These are phyloP conservation scores for Beris chalybata DNA, from an alignment of 2,888 invertebrate genomes.

Conservation along the genomic window DNA sequence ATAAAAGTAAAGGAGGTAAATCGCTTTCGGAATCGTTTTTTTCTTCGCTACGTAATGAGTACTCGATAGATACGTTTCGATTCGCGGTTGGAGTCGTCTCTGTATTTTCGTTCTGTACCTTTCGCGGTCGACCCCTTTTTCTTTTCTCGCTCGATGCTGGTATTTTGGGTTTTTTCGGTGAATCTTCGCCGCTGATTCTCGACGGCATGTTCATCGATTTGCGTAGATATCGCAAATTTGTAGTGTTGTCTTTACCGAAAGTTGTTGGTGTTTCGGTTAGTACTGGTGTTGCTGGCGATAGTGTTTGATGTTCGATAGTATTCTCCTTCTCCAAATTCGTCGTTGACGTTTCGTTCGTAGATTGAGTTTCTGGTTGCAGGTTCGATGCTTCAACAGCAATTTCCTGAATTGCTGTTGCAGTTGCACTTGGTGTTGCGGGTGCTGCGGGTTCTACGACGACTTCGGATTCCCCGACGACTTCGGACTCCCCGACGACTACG, in stretches of 20 bases:
- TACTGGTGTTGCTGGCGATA: slow-evolving; percentile 39
- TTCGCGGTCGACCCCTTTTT: not conserved
- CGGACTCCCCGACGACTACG: not conserved
- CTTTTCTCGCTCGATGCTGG: slow-evolving; percentile 36
- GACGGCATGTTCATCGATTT: slow-evolving; percentile 45
- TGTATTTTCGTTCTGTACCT: too few species aligned
- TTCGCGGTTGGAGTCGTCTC: not conserved
- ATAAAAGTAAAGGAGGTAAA: slow-evolving; percentile 5
- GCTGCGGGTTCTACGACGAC: not conserved
- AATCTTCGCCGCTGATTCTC: slow-evolving; percentile 38
- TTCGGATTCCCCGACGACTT: not conserved
- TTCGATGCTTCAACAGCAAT: slow-evolving; percentile 7
- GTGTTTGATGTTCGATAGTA: slow-evolving; percentile 32
- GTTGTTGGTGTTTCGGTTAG: slow-evolving; percentile 43
- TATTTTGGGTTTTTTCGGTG: slow-evolving; percentile 43
- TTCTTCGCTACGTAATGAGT: not conserved
- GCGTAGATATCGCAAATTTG: slow-evolving; percentile 44
- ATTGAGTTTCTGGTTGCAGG: slow-evolving; percentile 6
- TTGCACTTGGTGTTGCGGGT: not conserved
- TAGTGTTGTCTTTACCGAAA: slow-evolving; percentile 45
- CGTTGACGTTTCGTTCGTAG: slow-evolving; percentile 1
- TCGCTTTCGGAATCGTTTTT: not conserved
- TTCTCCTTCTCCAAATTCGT: slow-evolving; percentile 7
- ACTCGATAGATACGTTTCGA: not conserved
- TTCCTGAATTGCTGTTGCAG: not conserved